These are phyloP conservation scores for Cryptotermes secundus DNA, from an alignment of 1,140 invertebrate species.

Conservation along the genomic window DNA sequence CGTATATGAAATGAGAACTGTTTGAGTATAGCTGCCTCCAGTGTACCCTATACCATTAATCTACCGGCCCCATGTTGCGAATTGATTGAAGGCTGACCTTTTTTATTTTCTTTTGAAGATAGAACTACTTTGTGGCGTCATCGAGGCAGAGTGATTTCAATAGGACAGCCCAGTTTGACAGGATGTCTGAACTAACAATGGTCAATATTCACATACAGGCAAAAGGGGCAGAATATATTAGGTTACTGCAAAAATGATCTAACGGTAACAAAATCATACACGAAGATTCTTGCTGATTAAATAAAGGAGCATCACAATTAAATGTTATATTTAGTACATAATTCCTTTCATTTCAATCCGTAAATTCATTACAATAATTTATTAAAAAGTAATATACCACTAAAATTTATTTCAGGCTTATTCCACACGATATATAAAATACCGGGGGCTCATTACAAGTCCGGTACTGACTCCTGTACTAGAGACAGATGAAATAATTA, in stretches of 20 bases:
- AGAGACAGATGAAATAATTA: too few species aligned
- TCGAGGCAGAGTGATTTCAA: not conserved
- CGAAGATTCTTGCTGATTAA: not conserved
- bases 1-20: not conserved
- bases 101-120: not conserved
- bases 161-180: not conserved
- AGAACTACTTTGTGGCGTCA: not conserved
- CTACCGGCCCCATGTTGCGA: not conserved
- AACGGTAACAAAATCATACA: not conserved
- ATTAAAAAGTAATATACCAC: too few species aligned
- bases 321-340: too few species aligned
- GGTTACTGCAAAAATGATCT: not conserved
- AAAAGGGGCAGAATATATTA: not conserved
- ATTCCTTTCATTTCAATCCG: too few species aligned
- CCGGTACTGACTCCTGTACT: too few species aligned
- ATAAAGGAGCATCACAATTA: not conserved
- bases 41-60: not conserved
- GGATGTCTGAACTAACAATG: constrained; percentile 10
- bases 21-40: not conserved
- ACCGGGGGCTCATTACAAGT: too few species aligned
- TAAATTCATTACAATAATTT: too few species aligned
- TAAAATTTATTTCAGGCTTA: too few species aligned
- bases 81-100: not conserved
- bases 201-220: not conserved
- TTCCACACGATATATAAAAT: too few species aligned